Evolutionary conservation across 2,888 invertebrate genomes (phyloP).

Genomic region (Patella caerulea): DNA sequence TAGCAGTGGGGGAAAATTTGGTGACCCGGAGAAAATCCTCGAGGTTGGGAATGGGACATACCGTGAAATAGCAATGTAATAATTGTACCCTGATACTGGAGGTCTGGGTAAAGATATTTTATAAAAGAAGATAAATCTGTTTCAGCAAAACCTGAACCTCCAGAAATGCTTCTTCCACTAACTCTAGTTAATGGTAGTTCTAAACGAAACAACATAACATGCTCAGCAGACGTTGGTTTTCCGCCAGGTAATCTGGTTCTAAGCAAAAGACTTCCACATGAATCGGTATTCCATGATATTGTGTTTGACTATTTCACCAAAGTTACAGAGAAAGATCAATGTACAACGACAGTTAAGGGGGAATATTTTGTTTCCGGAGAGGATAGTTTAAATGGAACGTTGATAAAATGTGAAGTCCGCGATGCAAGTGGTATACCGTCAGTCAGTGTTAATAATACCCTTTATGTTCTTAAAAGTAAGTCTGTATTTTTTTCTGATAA

Average conservation of each 20-base stretch:
- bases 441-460: constrained; percentile 25
- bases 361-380: not conserved
- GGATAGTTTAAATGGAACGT: constrained; percentile 30
- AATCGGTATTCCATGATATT: constrained; percentile 26
- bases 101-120: not conserved
- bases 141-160: constrained; percentile 39
- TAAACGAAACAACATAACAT: constrained; percentile 30
- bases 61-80: too few species aligned
- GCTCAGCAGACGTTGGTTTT: constrained; percentile 41
- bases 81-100: too few species aligned
- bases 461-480: constrained; percentile 42
- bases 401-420: constrained; percentile 37
- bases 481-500: not conserved
- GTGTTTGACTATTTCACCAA: constrained; percentile 6
- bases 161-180: constrained; percentile 35
- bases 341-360: constrained; percentile 28
- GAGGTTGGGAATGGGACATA: too few species aligned
- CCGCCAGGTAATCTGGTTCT: constrained; percentile 34
- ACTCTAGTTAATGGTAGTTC: constrained; percentile 36
- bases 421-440: constrained; percentile 28
- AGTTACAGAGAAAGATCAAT: constrained; percentile 15
- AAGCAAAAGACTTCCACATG: constrained; percentile 21
- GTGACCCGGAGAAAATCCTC: too few species aligned
- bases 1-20: too few species aligned
- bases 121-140: too few species aligned